Percentiles rank a stretch among this genome's conserved stretches.
phyloP scores from a whole-genome alignment of 2,888 invertebrate genomes.

The Dermolepida albohirtum region DNA sequence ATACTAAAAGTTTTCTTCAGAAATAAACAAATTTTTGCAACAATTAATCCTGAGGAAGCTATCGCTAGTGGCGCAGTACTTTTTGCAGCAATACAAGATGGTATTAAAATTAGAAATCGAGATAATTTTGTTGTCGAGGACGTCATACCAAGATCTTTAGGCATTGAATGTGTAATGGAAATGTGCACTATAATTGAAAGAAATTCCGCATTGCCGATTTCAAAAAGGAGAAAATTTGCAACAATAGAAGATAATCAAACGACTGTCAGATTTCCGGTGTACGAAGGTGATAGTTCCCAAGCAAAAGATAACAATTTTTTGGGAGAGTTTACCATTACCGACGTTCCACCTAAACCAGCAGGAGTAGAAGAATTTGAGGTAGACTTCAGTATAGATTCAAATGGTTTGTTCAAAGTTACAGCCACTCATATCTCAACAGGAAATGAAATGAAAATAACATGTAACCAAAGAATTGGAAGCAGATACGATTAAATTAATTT shows the following conservation, averaged over 20 bases:
- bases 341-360: neutral
- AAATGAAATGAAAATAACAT: neutral
- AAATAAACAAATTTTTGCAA: conserved; percentile 45
- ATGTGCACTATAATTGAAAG: conserved; percentile 48
- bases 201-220: conserved; percentile 49
- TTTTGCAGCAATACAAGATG: conserved; percentile 48
- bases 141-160: conserved; percentile 52
- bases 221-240: neutral
- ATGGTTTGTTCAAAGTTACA: conserved; percentile 19
- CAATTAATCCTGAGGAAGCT: conserved; percentile 53
- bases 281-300: conserved; percentile 10
- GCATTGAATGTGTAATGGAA: neutral
- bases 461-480: too few relatives aligned
- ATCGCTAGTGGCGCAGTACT: conserved; percentile 54
- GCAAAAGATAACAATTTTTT: conserved; percentile 16
- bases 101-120: conserved; percentile 41
- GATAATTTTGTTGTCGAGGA: conserved; percentile 44
- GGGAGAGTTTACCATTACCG: conserved; percentile 20
- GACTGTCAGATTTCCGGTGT: conserved; percentile 1
- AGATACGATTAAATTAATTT: too few relatives aligned
- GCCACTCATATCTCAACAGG: conserved; percentile 14
- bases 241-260: conserved; percentile 47
- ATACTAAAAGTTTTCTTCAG: conserved; percentile 49
- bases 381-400: conserved; percentile 7
- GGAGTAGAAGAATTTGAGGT: conserved; percentile 9